These are phyloP conservation scores for Tupaia chinensis DNA, from an alignment of 2,113 vertebrate species.

Conservation along the genomic window DNA sequence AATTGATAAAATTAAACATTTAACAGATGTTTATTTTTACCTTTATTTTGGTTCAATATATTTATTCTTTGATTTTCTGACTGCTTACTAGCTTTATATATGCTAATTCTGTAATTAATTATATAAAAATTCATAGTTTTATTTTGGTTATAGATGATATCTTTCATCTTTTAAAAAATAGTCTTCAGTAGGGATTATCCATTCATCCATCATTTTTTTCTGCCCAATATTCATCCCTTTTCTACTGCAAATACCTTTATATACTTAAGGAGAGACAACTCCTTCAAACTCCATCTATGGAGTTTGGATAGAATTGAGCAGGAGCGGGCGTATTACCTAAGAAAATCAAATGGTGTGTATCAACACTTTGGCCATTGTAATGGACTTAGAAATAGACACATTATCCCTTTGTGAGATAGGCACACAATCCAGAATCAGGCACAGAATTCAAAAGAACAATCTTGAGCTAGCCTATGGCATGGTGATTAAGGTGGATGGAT, in stretches of 20 bases:
- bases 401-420: not conserved
- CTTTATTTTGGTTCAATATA: not conserved
- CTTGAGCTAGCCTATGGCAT: too few relatives aligned
- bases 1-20: conserved; percentile 4
- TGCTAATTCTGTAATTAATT: not conserved
- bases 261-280: not conserved
- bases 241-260: not conserved
- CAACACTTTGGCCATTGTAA: not conserved
- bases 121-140: not conserved
- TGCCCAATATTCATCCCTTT: not conserved
- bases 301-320: not conserved
- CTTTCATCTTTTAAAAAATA: not conserved
- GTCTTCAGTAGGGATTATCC: not conserved
- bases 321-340: not conserved
- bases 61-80: not conserved
- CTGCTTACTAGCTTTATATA: not conserved
- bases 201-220: not conserved
- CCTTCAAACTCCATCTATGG: not conserved
- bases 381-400: not conserved
- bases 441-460: not conserved
- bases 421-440: not conserved
- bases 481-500: too few relatives aligned
- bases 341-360: not conserved
- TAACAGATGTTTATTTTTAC: not conserved
- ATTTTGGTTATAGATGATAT: not conserved